A percentile compares a stretch with the other conserved stretches of the same genome.
Evolutionary conservation across 2,797 vertebrate species (phyloP).

Genomic region (Oreochromis mossambicus): DNA sequence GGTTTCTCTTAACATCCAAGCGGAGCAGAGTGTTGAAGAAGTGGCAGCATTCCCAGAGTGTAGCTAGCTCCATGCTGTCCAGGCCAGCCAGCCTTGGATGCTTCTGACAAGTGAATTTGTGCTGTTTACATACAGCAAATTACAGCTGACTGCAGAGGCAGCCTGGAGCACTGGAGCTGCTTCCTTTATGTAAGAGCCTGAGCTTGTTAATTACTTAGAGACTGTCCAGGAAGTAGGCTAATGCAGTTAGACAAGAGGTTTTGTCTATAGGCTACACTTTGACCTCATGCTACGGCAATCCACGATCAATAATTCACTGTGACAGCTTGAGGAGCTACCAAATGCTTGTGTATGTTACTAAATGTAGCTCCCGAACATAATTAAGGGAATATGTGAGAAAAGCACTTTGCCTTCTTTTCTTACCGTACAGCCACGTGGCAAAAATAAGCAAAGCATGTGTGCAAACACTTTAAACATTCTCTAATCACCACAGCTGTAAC

Average conservation of each 20-base stretch:
- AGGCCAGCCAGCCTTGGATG: background rate
- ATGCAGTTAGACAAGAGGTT: conserved; percentile 49
- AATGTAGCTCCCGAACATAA: background rate
- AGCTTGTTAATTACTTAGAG: conserved; percentile 66
- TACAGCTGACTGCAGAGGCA: background rate
- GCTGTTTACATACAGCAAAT: conserved; percentile 55
- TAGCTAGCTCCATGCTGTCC: background rate
- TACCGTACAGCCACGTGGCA: background rate
- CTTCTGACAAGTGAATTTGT: conserved; percentile 10
- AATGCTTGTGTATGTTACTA: background rate
- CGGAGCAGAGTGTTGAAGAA: background rate
- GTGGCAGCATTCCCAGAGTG: background rate
- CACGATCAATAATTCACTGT: conserved; percentile 40
- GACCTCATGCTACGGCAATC: conserved; percentile 36
- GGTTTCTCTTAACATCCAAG: background rate
- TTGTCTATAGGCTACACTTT: conserved; percentile 22
- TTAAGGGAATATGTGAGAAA: background rate
- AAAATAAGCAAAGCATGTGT: background rate
- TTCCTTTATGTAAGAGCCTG: conserved; percentile 34
- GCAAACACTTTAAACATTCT: background rate
- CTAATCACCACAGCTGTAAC: background rate
- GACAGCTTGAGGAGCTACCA: background rate
- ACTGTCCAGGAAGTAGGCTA: conserved; percentile 58
- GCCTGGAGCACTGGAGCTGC: background rate
- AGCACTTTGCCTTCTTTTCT: background rate